Base-by-base conservation (phyloP, 1,140 invertebrate genomes). In the Drosophila tropicalis region DNA sequence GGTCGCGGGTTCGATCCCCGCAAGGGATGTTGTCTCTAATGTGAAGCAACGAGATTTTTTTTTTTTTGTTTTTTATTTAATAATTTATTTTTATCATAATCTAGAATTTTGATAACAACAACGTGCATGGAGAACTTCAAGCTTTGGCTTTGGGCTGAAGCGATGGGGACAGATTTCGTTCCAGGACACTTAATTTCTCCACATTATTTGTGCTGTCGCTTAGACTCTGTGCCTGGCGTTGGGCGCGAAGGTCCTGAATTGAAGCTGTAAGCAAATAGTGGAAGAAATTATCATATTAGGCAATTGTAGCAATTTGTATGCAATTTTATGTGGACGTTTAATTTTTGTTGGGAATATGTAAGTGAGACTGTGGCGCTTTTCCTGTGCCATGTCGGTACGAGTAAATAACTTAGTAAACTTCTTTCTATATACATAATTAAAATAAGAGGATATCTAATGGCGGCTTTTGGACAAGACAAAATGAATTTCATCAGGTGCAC, bases 1-100 rank as follows among this genome's bases (percentile, higher is more conserved):
- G 93, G 93, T 93, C 93, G 93, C 93, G 93, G 94, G 93, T 94
- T 94, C 94, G 94, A 94, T 94, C 93, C 93, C 93, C 93, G 93
- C 93, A 94, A 94, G 93, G 93, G 93, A 94, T 94, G 93, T 56
- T 34, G 56, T 36, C 56, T 2, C 10, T 17, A 34, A 19, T 15
- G 32, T 72, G 62, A 36, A 32, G 32, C 44, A 36, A 29, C 7
- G 17, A 32, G 29, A 39, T 32, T 54, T 63, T 68, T 62, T 69
- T 69, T 81, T 66, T 67, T 75, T 69, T 34, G 13, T 54, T 72
- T 32, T 51, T 44, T 44, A 58, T 36, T 51, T 44, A 51, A 58
- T 36, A 62, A 51, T 2, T 67, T 75, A 47, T 75, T 67, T 67
- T 64, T 36, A 54, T 66, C 51, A 74, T 36, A 51, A 9, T 32